A percentile compares a stretch with the other conserved stretches of the same genome.
phyloP scores from a whole-genome alignment of 1,140 invertebrate species.

The Zaprionus ornatus region DNA sequence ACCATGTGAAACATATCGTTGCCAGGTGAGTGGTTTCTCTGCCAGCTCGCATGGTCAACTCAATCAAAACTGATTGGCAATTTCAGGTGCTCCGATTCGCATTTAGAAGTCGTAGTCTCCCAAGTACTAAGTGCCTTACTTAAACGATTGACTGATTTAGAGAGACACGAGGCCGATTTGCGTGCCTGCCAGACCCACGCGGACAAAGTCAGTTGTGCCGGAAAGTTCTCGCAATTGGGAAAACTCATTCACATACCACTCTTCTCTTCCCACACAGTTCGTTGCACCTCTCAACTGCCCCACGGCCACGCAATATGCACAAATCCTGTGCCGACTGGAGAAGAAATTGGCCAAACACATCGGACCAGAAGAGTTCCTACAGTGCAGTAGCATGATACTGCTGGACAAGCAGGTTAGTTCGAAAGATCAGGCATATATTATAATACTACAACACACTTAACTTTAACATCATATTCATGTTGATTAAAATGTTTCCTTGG shows the following conservation, averaged over 20 bases:
- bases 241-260: neutral
- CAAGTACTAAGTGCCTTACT: constrained; percentile 84
- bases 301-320: constrained; percentile 80
- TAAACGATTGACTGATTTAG: constrained; percentile 84
- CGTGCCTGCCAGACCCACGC: constrained; percentile 76
- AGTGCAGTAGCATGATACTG: constrained; percentile 81
- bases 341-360: constrained; percentile 83
- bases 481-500: constrained; percentile 1
- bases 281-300: constrained; percentile 59
- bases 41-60: neutral
- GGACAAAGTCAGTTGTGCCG: constrained; percentile 61
- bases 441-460: neutral
- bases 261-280: neutral
- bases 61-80: neutral
- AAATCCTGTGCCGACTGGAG: constrained; percentile 80
- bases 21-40: constrained; percentile 64
- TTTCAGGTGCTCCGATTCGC: constrained; percentile 80
- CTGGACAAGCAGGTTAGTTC: constrained; percentile 76
- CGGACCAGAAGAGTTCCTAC: constrained; percentile 82
- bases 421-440: no score
- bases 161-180: constrained; percentile 81
- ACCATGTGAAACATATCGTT: constrained; percentile 85
- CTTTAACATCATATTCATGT: neutral
- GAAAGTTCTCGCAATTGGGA: neutral
- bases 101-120: constrained; percentile 78